phyloP scores from a whole-genome alignment of 2,113 vertebrate genomes.

The Gallinago media region DNA sequence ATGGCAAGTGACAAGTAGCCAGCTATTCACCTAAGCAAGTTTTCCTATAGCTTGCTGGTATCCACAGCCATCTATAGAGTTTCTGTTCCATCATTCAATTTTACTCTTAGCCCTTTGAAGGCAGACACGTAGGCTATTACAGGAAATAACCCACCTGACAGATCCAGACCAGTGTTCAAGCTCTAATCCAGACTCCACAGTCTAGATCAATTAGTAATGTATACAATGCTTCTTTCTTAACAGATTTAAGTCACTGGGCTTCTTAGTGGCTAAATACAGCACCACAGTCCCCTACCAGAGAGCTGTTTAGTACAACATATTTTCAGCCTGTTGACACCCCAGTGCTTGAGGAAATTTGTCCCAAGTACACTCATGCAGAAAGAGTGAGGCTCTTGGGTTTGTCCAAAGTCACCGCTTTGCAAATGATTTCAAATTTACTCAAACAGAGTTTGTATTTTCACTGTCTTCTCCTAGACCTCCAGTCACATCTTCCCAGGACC shows the following conservation, averaged over 20 bases:
- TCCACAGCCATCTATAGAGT: neutral
- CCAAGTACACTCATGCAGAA: neutral
- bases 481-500: neutral
- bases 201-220: neutral
- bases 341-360: neutral
- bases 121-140: neutral
- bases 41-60: neutral
- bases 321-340: neutral
- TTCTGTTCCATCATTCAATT: neutral
- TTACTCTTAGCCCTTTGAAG: neutral
- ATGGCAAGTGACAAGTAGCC: neutral
- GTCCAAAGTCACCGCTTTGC: neutral
- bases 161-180: neutral
- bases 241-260: neutral
- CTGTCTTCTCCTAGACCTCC: neutral
- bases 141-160: neutral
- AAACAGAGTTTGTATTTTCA: neutral
- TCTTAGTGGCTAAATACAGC: neutral
- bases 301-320: neutral
- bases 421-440: neutral
- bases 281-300: neutral
- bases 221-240: neutral
- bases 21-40: neutral
- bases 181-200: conserved; percentile 7
- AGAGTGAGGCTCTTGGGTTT: neutral